These are phyloP conservation scores for Engraulis encrasicolus DNA, from an alignment of 2,113 vertebrate genomes.

Conservation along the genomic window DNA sequence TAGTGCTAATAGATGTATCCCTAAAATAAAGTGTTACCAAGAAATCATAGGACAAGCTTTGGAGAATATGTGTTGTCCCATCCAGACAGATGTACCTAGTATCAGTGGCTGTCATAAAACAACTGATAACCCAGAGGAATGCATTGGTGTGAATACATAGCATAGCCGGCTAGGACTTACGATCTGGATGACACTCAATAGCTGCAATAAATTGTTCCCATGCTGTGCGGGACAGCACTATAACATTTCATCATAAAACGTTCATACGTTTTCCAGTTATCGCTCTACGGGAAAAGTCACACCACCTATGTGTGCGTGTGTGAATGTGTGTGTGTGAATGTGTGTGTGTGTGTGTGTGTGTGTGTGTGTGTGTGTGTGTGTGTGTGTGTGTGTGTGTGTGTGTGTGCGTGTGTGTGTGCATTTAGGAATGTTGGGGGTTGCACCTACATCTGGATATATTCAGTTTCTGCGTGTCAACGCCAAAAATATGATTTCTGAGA, in stretches of 20 bases:
- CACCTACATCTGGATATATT: slow-evolving; percentile 25
- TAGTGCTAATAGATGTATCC: too few relatives aligned
- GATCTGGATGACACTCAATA: neutral
- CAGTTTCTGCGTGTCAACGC: neutral
- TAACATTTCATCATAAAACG: neutral
- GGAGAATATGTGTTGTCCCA: neutral
- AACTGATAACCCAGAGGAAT: neutral
- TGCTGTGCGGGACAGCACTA: neutral
- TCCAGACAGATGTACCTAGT: neutral
- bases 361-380: neutral
- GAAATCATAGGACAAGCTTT: too few relatives aligned
- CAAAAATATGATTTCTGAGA: slow-evolving; percentile 26
- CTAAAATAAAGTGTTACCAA: too few relatives aligned
- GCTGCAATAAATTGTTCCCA: neutral
- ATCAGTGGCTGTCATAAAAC: neutral
- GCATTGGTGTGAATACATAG: too few relatives aligned
- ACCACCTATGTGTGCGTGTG: neutral
- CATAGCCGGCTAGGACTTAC: neutral
- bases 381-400: neutral
- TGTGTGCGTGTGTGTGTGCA: neutral
- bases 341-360: neutral
- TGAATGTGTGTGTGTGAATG: neutral
- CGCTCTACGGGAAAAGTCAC: neutral
- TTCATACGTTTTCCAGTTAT: neutral
- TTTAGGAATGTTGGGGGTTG: neutral